Evolutionary conservation across 2,113 vertebrate genomes (phyloP).

Genomic region (Protobothrops flavoviridis): DNA sequence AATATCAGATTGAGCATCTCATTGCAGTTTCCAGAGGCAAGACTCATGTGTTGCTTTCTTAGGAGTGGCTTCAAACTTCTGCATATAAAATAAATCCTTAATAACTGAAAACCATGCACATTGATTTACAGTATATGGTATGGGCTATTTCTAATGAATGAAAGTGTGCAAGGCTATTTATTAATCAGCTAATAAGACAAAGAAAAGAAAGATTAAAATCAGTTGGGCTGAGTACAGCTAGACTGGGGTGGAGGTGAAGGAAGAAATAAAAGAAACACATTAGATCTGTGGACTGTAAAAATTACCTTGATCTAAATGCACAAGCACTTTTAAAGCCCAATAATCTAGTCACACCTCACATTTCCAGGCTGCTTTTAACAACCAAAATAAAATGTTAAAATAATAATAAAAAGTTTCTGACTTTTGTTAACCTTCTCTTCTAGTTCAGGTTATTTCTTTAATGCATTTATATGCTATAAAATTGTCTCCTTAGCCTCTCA

Average conservation of each 20-base stretch:
- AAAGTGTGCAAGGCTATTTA: neutral
- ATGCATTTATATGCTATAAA: slow-evolving; percentile 85
- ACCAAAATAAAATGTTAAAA: slow-evolving; percentile 31
- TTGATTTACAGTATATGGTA: neutral
- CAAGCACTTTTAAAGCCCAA: slow-evolving; percentile 20
- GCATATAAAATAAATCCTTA: neutral
- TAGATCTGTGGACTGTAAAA: neutral
- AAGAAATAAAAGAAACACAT: neutral
- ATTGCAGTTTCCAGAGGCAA: neutral
- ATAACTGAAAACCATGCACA: neutral
- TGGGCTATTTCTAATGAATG: neutral
- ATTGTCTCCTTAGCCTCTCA: slow-evolving; percentile 84
- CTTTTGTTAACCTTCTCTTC: slow-evolving; percentile 79
- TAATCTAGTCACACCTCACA: slow-evolving; percentile 22
- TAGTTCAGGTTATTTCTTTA: slow-evolving; percentile 82
- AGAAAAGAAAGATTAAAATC: neutral
- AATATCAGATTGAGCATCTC: neutral
- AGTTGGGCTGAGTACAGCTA: neutral
- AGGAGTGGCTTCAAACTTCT: neutral
- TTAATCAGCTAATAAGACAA: neutral
- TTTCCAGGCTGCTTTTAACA: slow-evolving; percentile 33
- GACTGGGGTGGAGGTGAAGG: neutral
- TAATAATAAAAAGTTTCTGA: slow-evolving; percentile 67
- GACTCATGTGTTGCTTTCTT: neutral
- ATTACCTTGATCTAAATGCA: slow-evolving; percentile 29